These are phyloP conservation scores for Pseudomyrmex flavicornis DNA, from an alignment of 1,140 invertebrate species.

Conservation along the genomic window DNA sequence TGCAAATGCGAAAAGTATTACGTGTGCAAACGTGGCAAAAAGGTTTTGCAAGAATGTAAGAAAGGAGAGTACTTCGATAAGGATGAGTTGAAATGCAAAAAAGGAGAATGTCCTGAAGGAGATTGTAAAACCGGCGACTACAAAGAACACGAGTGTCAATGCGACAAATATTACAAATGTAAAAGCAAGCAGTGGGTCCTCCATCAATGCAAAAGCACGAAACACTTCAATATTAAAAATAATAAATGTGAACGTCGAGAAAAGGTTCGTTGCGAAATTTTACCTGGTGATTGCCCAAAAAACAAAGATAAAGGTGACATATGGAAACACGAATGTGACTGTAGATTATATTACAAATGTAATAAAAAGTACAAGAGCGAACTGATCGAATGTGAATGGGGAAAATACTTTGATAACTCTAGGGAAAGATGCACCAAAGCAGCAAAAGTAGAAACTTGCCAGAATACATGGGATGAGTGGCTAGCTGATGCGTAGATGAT, in stretches of 20 bases:
- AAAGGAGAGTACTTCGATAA: too few species aligned
- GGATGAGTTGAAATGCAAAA: too few species aligned
- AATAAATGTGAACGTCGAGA: not conserved
- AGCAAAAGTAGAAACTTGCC: not conserved
- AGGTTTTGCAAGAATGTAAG: too few species aligned
- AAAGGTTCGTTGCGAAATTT: not conserved
- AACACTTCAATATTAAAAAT: not conserved
- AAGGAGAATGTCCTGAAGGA: too few species aligned
- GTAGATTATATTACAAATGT: constrained; percentile 18
- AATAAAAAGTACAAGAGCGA: not conserved
- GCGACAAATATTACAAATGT: not conserved
- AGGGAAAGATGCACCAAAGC: not conserved
- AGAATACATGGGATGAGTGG: not conserved
- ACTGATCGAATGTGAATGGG: not conserved
- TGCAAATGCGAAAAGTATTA: too few species aligned
- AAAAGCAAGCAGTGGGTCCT: not conserved
- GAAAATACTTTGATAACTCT: not conserved
- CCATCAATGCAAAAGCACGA: not conserved
- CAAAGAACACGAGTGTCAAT: not conserved
- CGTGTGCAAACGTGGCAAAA: too few species aligned
- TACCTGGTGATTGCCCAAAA: not conserved
- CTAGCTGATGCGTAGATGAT: not conserved
- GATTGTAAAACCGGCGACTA: not conserved
- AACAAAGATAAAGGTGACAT: too few species aligned
- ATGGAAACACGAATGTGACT: not conserved